Percentiles rank a stretch among this genome's conserved stretches.
Evolutionary conservation across 2,113 vertebrate genomes (phyloP).

Genomic region (Equus quagga): DNA sequence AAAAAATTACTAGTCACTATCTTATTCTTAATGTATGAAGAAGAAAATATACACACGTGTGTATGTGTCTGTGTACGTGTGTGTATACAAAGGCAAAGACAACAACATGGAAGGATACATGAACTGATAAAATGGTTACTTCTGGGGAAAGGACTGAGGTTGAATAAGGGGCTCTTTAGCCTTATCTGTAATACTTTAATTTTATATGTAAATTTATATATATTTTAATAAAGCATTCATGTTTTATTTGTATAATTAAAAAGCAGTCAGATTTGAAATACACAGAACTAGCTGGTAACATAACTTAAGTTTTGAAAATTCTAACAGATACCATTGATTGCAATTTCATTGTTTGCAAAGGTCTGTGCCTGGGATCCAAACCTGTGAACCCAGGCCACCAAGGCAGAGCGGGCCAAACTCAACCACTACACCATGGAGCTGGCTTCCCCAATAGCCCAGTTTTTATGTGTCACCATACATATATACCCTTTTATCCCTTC

Average conservation of each 20-base stretch:
- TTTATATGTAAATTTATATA: not conserved
- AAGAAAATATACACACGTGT: not conserved
- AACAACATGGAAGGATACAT: not conserved
- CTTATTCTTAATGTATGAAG: not conserved
- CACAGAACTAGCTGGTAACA: too few species aligned
- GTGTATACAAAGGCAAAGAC: not conserved
- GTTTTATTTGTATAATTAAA: conserved; percentile 28
- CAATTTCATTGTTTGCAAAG: too few species aligned
- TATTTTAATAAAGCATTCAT: not conserved
- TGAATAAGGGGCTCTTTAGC: not conserved
- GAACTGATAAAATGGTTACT: conserved; percentile 4
- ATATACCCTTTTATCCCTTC: too few species aligned
- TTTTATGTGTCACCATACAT: too few species aligned
- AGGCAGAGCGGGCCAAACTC: too few species aligned
- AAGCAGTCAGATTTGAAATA: conserved; percentile 21
- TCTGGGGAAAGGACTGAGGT: not conserved
- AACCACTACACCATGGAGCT: too few species aligned
- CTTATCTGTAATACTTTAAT: not conserved
- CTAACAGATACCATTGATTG: too few species aligned
- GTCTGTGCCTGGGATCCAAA: too few species aligned
- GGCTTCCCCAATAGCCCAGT: too few species aligned
- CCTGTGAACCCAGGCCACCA: too few species aligned
- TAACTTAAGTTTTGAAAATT: too few species aligned
- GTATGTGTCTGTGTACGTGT: rapidly evolving
- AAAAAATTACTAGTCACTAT: conserved; percentile 18